Evolutionary conservation across 2,888 invertebrate species (phyloP), one percentile per base, ranked within the genome.

Genomic region (Macrophya alboannulata): DNA sequence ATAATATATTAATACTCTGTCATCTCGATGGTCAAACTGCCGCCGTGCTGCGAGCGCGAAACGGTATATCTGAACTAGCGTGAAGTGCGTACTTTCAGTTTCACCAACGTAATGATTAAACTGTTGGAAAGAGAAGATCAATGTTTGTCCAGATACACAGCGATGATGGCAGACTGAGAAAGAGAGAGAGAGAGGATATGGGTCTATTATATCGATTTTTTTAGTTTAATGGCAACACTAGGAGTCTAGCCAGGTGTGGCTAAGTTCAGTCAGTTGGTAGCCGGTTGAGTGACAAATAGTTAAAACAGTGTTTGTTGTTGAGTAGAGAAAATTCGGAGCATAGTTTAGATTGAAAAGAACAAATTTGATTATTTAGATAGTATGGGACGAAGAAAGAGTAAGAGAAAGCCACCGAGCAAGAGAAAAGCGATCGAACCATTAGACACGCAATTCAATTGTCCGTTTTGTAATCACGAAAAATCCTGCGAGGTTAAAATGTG

Each of bases 401-500:
- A 99, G 94, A 96, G 98, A 92, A 99, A 99, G 95, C 99, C 99
- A n/a, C 98, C 99, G 81, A 96, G 98, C 84, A 99, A 98, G 93
- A 95, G 97, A 88, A 99, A 99, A 94, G 97, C 97, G 1, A 98
- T 99, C 89, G 97, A 97, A 92, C 98, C 99, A 0, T 94, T 99
- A 84, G 99, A 99, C 93, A 97, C 97, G 85, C 98, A 98, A 93
- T 99, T 99, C 93, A 99, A 99, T 93, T 99, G 99, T 92, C 99
- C 99, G 15, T 99, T 99, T 94, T 99, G 99, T 94, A 99, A 99
- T 94, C 99, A 99, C 93, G 99, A 99, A 94, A 98, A 98, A 91
- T 99, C 99, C 0, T 99, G 99, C 94, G 99, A 99, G 95, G 99
- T 99, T 31, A 99, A 99, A 96, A 98, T 99, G 99, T 99, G 95